Evolutionary conservation across 2,113 vertebrate species (phyloP).

Genomic region (Halcyon malimbica): DNA sequence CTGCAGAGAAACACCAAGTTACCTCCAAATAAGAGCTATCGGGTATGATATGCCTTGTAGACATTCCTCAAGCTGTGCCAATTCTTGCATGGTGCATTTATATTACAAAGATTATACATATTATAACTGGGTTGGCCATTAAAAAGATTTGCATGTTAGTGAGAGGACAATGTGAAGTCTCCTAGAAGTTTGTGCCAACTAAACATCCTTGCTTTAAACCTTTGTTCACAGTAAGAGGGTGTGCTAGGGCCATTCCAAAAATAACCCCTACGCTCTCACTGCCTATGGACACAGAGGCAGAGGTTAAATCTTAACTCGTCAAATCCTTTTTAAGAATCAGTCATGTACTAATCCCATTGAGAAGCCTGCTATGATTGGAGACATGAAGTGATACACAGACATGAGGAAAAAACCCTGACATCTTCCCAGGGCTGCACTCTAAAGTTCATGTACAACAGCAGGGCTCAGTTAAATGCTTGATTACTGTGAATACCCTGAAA

Average conservation of each 20-base stretch:
- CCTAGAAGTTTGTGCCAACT: background rate
- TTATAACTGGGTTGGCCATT: background rate
- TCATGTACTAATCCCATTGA: background rate
- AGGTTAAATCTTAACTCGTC: background rate
- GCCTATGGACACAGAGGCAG: background rate
- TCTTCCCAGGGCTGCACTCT: background rate
- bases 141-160: background rate
- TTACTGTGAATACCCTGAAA: background rate
- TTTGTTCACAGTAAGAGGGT: accelerated
- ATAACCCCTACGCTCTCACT: background rate
- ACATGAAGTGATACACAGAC: background rate
- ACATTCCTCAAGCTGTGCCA: background rate
- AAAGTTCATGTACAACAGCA: background rate
- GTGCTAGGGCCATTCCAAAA: background rate
- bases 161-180: background rate
- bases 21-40: background rate
- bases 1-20: background rate
- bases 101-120: background rate
- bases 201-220: background rate
- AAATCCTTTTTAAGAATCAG: background rate
- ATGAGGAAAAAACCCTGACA: background rate
- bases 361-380: background rate
- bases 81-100: background rate
- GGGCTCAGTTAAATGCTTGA: background rate
- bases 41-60: background rate